phyloP scores from a whole-genome alignment of 1,140 invertebrate genomes.

The Tetramorium simillimum region DNA sequence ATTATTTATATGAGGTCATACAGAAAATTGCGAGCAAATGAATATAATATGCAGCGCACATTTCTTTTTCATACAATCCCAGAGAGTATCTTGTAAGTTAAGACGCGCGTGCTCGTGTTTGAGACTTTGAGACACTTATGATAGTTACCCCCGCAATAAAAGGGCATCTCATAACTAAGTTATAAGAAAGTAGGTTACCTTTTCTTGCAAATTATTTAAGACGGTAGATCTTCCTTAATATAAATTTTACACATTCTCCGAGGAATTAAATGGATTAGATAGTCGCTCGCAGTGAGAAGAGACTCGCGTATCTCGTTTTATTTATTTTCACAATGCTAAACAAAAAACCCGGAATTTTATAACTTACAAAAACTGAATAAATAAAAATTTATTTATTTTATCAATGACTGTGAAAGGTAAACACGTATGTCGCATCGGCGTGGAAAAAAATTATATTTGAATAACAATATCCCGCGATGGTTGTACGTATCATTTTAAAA shows the following conservation, averaged over 20 bases:
- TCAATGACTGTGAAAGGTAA: background rate
- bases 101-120: background rate
- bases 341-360: background rate
- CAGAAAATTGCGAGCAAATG: background rate
- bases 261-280: slow-evolving; percentile 32
- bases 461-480: background rate
- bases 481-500: slow-evolving; percentile 43
- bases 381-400: slow-evolving; percentile 40
- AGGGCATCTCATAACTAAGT: background rate
- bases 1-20: background rate
- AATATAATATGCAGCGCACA: background rate
- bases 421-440: background rate
- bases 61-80: background rate
- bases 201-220: slow-evolving; percentile 7
- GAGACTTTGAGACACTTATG: background rate
- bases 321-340: slow-evolving; percentile 26
- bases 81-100: background rate
- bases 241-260: slow-evolving; percentile 16
- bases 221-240: slow-evolving; percentile 23
- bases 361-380: slow-evolving; percentile 30
- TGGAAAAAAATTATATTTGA: slow-evolving; percentile 32
- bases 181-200: slow-evolving; percentile 20
- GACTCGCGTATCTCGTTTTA: background rate
- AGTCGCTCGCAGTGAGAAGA: background rate
- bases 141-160: background rate